Evolutionary conservation across 2,888 invertebrate species (phyloP).

Genomic region (Coleophora flavipennella): DNA sequence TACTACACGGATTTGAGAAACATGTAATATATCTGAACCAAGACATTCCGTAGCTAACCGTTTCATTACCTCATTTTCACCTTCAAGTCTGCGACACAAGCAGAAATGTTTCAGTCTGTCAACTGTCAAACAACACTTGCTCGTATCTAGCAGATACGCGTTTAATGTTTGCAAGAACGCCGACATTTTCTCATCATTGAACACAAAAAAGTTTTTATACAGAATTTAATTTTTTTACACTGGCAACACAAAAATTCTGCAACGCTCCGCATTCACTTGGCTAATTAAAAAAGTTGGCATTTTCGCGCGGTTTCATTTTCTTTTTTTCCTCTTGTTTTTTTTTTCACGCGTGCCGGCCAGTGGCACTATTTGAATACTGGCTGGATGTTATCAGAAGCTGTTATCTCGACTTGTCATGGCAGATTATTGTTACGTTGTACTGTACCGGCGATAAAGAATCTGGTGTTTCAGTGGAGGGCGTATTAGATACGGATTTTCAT

Average conservation of each 20-base stretch:
- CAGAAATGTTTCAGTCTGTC: conserved; percentile 59
- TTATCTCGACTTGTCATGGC: conserved; percentile 65
- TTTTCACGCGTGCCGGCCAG: not conserved
- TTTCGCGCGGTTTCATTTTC: not conserved
- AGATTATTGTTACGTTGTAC: conserved; percentile 53
- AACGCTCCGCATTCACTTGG: too few relatives aligned
- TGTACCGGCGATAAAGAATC: conserved; percentile 50
- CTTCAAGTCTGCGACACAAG: conserved; percentile 50
- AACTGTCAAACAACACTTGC: conserved; percentile 51
- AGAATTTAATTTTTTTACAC: conserved; percentile 13
- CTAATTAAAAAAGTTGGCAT: not conserved
- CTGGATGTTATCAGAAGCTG: conserved; percentile 60
- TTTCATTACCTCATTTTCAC: conserved; percentile 45
- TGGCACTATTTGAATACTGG: conserved; percentile 37
- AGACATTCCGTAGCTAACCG: too few relatives aligned
- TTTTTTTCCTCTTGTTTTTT: not conserved
- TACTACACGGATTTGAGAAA: too few relatives aligned
- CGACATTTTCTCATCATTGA: conserved; percentile 33
- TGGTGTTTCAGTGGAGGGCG: conserved; percentile 14
- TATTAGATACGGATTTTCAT: conserved; percentile 7
- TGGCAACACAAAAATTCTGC: conserved; percentile 20
- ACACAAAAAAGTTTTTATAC: not conserved
- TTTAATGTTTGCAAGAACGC: conserved; percentile 52
- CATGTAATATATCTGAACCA: too few relatives aligned
- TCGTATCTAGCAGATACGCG: conserved; percentile 51